Evolutionary conservation across 2,113 vertebrate genomes (phyloP).

Genomic region (Uria aalge): DNA sequence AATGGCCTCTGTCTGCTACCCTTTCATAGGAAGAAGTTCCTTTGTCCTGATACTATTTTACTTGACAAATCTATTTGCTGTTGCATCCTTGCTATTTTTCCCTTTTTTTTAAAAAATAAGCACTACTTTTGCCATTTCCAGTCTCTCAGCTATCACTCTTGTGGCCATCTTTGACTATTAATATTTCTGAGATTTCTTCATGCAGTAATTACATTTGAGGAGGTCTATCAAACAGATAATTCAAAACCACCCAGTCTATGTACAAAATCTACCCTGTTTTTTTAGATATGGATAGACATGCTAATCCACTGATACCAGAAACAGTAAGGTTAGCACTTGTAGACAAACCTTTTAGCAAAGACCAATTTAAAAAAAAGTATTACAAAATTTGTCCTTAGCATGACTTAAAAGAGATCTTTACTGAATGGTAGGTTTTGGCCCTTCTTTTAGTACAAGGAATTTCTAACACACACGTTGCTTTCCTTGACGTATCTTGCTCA

Average conservation of each 20-base stretch:
- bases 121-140: background rate
- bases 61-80: background rate
- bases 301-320: background rate
- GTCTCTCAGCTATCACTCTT: background rate
- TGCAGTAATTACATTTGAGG: background rate
- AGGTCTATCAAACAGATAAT: background rate
- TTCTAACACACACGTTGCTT: background rate
- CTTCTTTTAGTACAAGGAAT: background rate
- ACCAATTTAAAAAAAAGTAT: background rate
- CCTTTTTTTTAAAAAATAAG: background rate
- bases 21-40: background rate
- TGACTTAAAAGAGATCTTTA: background rate
- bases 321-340: background rate
- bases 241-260: background rate
- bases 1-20: background rate
- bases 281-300: background rate
- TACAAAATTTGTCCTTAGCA: background rate
- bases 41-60: background rate
- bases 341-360: background rate
- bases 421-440: background rate
- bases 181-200: background rate
- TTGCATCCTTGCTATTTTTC: background rate
- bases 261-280: background rate
- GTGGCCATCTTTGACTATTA: background rate
- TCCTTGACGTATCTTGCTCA: background rate